Evolutionary conservation across 2,797 vertebrate genomes (phyloP), one percentile per base, ranked within the genome.

Genomic region (Carcharodon carcharias): DNA sequence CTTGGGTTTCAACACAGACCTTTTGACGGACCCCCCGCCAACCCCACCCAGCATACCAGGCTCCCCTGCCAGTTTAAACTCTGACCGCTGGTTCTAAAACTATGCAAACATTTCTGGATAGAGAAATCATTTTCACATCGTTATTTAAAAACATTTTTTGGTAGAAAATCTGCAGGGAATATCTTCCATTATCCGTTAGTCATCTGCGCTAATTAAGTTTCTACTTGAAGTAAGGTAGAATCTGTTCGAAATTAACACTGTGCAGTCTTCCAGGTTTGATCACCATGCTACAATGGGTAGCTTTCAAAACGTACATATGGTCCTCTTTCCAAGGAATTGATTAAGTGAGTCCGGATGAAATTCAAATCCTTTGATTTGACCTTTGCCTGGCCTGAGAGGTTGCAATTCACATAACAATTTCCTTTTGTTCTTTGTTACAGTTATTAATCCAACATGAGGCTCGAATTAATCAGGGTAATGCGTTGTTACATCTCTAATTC

Each of bases 401-500:
- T 98, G 98, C 97, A 97, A 98, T 98, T 98, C 98, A 97, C 98
- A 98, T 98, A 98, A 98, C 98, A 98, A 98, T 98, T 98, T 98
- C 98, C 98, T 98, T 98, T 98, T 98, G 98, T 98, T 98, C 98
- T 98, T 98, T 98, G 98, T 98, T 98, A 97, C 98, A 98, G 98
- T 98, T 98, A 98, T 98, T 98, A 98, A 98, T 98, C 98, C 98
- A 98, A 98, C 98, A 98, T 98, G 98, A 98, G 98, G 98, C 98
- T 98, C 97, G 97, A 98, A 98, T 98, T 98, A 98, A 98, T 98
- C 98, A 97, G 97, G 98, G 98, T 97, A 97, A 98, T 98, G 97
- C 97, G 97, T 97, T 98, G 98, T 98, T 98, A 98, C 98, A 98
- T 98, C 98, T 98, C 98, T 98, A 98, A 99, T 99, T 99, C 98